Conservation (phyloP, 2,113 vertebrate species). For the Cheirogaleus medius region DNA sequence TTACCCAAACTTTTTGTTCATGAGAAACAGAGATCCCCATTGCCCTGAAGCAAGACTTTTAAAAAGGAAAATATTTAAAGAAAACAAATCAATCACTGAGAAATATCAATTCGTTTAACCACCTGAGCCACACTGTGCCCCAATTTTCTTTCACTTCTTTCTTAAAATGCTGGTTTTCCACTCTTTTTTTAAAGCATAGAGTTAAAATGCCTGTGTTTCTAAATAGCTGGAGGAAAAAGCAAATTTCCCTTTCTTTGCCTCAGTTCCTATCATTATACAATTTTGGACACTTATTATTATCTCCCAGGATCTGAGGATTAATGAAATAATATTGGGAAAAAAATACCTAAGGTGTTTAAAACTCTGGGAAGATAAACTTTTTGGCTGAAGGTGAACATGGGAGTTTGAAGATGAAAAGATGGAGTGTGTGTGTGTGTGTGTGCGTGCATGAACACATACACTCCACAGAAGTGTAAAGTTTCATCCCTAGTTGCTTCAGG, state of each 20-base stretch:
- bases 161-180: background rate
- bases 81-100: background rate
- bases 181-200: background rate
- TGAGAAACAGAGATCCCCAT: background rate
- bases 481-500: background rate
- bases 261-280: background rate
- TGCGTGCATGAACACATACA: no score
- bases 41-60: background rate
- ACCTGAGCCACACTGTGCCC: background rate
- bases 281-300: background rate
- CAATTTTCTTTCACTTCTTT: background rate
- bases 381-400: background rate
- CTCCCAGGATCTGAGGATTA: background rate
- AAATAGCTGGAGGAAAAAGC: background rate
- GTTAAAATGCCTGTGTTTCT: background rate
- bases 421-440: background rate
- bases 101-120: background rate
- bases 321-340: background rate
- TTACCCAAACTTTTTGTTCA: background rate
- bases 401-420: background rate
- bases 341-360: background rate
- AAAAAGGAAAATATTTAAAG: background rate
- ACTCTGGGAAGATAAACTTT: constrained; percentile 14
- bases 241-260: background rate
- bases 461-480: background rate